A percentile compares a stretch with the other conserved stretches of the same genome.
Conservation (phyloP, 1,140 invertebrate species). For the Palaemon carinicauda region DNA sequence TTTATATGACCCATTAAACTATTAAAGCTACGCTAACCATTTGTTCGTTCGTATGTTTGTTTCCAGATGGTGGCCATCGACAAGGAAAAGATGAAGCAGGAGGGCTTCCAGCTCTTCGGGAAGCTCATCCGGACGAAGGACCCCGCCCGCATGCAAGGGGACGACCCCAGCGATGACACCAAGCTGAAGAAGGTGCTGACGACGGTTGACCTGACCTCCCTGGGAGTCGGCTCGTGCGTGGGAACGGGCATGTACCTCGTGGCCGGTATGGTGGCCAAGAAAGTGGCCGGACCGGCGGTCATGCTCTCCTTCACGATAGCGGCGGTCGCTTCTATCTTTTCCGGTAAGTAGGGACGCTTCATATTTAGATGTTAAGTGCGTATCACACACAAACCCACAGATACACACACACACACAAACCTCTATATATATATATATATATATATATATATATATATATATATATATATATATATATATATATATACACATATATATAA, state of each 20-base stretch:
- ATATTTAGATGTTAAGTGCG: no score
- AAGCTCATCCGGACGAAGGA: conserved; percentile 40
- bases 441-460: conserved; percentile 2
- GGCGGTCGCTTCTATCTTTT: conserved; percentile 88
- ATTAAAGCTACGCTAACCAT: background rate
- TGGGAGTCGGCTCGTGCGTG: conserved; percentile 92
- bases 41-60: background rate
- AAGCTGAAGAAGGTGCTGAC: conserved; percentile 82
- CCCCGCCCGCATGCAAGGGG: conserved; percentile 12
- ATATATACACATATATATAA: background rate
- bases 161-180: background rate
- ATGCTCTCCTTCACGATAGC: conserved; percentile 89
- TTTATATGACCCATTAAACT: no score
- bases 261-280: conserved; percentile 87
- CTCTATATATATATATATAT: background rate
- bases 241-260: conserved; percentile 94
- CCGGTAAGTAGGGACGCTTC: conserved; percentile 77
- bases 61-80: conserved; percentile 32
- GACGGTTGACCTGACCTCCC: conserved; percentile 85
- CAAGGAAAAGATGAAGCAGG: background rate
- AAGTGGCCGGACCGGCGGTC: conserved; percentile 86
- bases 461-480: conserved; percentile 9
- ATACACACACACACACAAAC: no score
- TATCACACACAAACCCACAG: no score
- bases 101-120: conserved; percentile 10